Base-by-base conservation (phyloP, 2,113 vertebrate species). In the Sapayoa aenigma region DNA sequence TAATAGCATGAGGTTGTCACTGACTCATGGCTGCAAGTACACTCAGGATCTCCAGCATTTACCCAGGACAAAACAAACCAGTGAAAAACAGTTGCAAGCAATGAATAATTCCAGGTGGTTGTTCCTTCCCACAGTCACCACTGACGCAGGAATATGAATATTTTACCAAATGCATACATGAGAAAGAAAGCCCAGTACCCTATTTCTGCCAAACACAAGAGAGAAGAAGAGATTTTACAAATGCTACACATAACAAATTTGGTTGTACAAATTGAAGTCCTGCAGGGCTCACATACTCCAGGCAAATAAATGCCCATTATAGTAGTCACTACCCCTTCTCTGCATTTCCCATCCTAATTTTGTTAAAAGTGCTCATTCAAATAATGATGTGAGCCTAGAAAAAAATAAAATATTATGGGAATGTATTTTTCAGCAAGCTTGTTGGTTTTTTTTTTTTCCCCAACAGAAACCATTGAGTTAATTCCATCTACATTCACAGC, bases 1-100 rank as follows among this genome's bases (percentile, higher is more conserved):
- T 60, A 95, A 94, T 58, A 97, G 89, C 82, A 84, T 90, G 90
- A 91, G 77, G 79, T 82, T 94, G 94, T 95, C 84, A 90, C 93
- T 96, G 96, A 97, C 90, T 97, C 94, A 95, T 1, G 31, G 73
- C 84, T 96, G 71, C 73, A 77, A 91, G 94, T 67, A 76, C 19
- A 3, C 69, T 95, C 89, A 77, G 87, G 80, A 93, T 71, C 95
- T 92, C 93, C 68, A 86, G 76, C 7, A 13, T 84, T 91, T 35
- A 8, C 50, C 56, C 82, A 63, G 77, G 56, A 95, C 94, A 92
- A 94, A 81, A 84, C 77, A 89, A 94, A 79, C 13, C 66, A 13
- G n/a, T 4, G 58, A 41, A 87, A 87, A 90, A 56, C 24, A n/a
- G 44, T 50, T 37, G 15, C 8, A 11, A 46, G 63, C 56, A 72